A percentile compares a stretch with the other conserved stretches of the same genome.
Conservation (phyloP, 2,888 invertebrate species). For the Melanophora roralis region DNA sequence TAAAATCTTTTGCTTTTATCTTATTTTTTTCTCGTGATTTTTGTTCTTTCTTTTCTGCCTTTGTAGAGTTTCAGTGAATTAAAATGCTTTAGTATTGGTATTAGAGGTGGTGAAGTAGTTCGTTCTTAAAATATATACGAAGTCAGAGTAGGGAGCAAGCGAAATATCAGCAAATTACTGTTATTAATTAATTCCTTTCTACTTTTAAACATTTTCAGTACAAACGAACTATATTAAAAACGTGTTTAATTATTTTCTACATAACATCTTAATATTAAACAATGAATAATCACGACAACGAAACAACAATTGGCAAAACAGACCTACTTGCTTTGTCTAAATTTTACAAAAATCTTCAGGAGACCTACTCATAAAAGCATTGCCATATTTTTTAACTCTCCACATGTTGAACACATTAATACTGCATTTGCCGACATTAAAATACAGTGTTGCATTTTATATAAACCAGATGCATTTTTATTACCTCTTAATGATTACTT, state of each 20-base stretch:
- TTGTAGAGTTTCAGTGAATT: constrained; percentile 43
- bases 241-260: constrained; percentile 1
- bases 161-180: constrained; percentile 55
- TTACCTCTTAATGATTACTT: no score
- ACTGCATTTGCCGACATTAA: not conserved
- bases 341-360: constrained; percentile 55
- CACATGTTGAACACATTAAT: constrained; percentile 17
- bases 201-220: constrained; percentile 44
- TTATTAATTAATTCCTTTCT: constrained; percentile 24
- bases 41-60: constrained; percentile 52
- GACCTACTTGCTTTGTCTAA: constrained; percentile 50
- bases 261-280: constrained; percentile 7
- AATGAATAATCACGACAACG: constrained; percentile 23
- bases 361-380: not conserved
- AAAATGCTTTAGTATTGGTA: constrained; percentile 44
- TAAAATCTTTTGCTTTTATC: constrained; percentile 36
- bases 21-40: constrained; percentile 41
- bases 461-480: not conserved
- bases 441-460: constrained; percentile 1
- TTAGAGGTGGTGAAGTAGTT: constrained; percentile 47
- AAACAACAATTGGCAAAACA: constrained; percentile 32
- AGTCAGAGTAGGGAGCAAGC: constrained; percentile 27
- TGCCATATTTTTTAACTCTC: constrained; percentile 35
- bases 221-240: not conserved
- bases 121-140: constrained; percentile 50